Evolutionary conservation across 2,113 vertebrate genomes (phyloP), one percentile per base, ranked within the genome.

Genomic region (Platichthys flesus): DNA sequence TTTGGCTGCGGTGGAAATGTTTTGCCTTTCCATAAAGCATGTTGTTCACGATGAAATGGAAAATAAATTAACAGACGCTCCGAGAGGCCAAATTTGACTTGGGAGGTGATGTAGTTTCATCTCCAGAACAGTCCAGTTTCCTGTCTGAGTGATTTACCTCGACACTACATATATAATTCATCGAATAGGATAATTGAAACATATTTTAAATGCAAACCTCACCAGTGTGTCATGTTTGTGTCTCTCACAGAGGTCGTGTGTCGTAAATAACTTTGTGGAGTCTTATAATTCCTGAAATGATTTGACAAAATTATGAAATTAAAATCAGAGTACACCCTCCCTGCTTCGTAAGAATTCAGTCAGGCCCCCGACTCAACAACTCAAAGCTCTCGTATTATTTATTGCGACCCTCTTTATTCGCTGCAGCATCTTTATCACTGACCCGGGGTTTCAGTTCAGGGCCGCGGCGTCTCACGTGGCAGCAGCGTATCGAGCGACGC

Each of bases 21-120:
- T 84, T 81, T 81, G 60, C 57, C 58, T 76, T 70, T 74, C 81
- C 72, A 84, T 86, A 86, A 90, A 89, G 15, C 84, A 83, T 82
- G 86, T 78, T 79, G 80, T 71, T 35, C n/a, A 76, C 81, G 86
- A 54, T 80, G 74, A 77, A 89, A 85, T 73, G 63, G 55, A 88
- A 86, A 74, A 77, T 77, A 82, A 87, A 90, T 89, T 49, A 90
- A 78, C 42, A 61, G 70, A 71, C 23, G 56, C 74, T 75, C 65
- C 26, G 26, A 55, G 67, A 85, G 55, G 73, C 63, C 71, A 86
- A 81, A 76, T 77, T 7, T 84, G 69, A 72, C 71, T 47, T 42
- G 12, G 21, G 21, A 62, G 54, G 28, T 87, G 86, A 89, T 89
- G 87, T 81, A 85, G 31, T 75, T 76, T 49, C 1, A 20, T 35